These are phyloP conservation scores for Chaetodon auriga DNA, from an alignment of 2,113 vertebrate genomes.

Conservation along the genomic window DNA sequence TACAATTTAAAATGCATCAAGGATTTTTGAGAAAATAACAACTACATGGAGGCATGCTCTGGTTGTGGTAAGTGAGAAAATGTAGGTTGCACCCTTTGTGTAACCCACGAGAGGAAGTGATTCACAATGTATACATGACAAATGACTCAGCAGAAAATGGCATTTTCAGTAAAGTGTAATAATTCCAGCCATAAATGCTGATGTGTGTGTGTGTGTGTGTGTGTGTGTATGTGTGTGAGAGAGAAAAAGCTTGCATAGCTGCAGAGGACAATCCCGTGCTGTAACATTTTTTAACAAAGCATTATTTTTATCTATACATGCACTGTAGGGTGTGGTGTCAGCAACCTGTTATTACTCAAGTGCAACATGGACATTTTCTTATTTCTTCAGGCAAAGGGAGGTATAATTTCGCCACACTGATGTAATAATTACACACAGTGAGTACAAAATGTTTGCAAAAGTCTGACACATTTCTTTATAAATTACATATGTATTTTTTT, in stretches of 20 bases:
- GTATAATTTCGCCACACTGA: constrained; percentile 21
- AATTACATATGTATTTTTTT: background rate
- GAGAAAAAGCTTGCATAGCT: background rate
- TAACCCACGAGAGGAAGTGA: background rate
- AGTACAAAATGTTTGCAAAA: constrained; percentile 19
- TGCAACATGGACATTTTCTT: constrained; percentile 13
- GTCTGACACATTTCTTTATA: background rate
- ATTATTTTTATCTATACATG: background rate
- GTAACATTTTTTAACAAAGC: background rate
- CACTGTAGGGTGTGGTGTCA: background rate
- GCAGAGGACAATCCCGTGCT: background rate
- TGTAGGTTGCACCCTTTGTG: background rate
- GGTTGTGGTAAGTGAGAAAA: background rate
- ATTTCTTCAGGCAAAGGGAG: constrained; percentile 38
- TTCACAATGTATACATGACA: background rate
- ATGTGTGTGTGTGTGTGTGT: constrained; percentile 14
- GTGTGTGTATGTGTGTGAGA: no score
- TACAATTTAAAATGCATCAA: background rate
- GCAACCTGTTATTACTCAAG: constrained; percentile 29
- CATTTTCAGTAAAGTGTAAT: background rate
- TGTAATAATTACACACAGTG: constrained; percentile 36
- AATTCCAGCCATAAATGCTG: background rate
- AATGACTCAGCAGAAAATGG: background rate
- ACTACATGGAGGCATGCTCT: background rate
- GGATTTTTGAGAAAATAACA: background rate